Evolutionary conservation across 1,140 invertebrate species (phyloP).

Genomic region (Palaemon carinicauda): DNA sequence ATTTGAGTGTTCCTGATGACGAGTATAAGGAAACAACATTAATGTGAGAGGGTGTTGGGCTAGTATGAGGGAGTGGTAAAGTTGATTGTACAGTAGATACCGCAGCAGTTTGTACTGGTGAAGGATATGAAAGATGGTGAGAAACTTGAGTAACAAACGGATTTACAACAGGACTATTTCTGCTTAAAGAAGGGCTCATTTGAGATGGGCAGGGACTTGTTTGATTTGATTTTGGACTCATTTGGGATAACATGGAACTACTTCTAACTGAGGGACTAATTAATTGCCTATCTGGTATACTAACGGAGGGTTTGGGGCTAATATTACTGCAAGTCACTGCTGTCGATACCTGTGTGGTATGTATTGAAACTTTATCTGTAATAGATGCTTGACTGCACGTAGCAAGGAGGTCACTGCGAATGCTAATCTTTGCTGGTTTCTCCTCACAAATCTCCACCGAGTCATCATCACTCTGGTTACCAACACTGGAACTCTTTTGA

Average conservation of each 20-base stretch:
- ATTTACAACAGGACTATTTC: background rate
- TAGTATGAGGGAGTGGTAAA: too few relatives aligned
- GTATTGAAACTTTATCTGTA: background rate
- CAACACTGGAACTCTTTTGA: conserved; percentile 11
- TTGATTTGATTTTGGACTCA: background rate
- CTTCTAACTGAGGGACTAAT: too few relatives aligned
- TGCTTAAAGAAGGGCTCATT: conserved; percentile 2
- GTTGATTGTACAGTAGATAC: background rate
- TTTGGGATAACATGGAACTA: background rate
- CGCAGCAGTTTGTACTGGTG: too few relatives aligned
- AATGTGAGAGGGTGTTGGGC: too few relatives aligned
- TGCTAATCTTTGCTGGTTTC: conserved; percentile 41
- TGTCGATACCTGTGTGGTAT: too few relatives aligned
- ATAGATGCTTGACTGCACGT: background rate
- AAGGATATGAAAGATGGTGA: too few relatives aligned
- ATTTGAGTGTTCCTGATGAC: background rate
- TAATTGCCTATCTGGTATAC: too few relatives aligned
- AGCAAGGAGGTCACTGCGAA: conserved; percentile 27
- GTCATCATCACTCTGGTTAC: background rate
- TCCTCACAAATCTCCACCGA: background rate
- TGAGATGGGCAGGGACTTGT: background rate
- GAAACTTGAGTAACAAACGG: too few relatives aligned
- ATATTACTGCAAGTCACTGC: too few relatives aligned
- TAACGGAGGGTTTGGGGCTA: too few relatives aligned
- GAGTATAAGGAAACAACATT: background rate